A percentile compares a stretch with the other conserved stretches of the same genome.
Evolutionary conservation across 2,888 invertebrate species (phyloP).

Genomic region (Apotomis turbidana): DNA sequence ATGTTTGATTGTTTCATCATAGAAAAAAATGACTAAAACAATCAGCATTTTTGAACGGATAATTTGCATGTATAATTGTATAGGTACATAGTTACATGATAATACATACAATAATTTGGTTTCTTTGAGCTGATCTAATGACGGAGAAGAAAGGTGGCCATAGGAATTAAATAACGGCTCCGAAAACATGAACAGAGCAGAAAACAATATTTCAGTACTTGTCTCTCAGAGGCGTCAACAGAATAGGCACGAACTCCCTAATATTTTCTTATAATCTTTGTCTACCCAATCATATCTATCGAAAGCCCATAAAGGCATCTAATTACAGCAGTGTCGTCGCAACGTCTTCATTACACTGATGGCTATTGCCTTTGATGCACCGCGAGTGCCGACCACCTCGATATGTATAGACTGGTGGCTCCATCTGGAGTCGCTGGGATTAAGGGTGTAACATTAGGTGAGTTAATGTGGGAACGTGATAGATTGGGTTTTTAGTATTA

Average conservation of each 20-base stretch:
- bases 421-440: not conserved
- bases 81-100: too few relatives aligned
- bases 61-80: too few relatives aligned
- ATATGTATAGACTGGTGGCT: constrained; percentile 1
- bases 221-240: not conserved
- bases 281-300: constrained; percentile 56
- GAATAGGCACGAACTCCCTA: not conserved
- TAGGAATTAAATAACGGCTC: too few relatives aligned
- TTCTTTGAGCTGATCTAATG: too few relatives aligned
- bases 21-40: too few relatives aligned
- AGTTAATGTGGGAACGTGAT: constrained; percentile 18
- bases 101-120: too few relatives aligned
- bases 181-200: too few relatives aligned
- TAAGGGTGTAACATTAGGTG: constrained; percentile 7
- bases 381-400: not conserved
- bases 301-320: constrained; percentile 62
- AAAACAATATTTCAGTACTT: not conserved
- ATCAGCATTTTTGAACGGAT: too few relatives aligned
- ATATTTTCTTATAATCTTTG: constrained; percentile 49
- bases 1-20: too few relatives aligned
- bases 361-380: constrained; percentile 15
- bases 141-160: too few relatives aligned
- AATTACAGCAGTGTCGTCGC: constrained; percentile 69
- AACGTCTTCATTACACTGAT: constrained; percentile 60
- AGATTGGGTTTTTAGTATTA: constrained; percentile 11